These are phyloP conservation scores for Antechinus stuartii DNA, from an alignment of 2,113 vertebrate species.

Conservation along the genomic window DNA sequence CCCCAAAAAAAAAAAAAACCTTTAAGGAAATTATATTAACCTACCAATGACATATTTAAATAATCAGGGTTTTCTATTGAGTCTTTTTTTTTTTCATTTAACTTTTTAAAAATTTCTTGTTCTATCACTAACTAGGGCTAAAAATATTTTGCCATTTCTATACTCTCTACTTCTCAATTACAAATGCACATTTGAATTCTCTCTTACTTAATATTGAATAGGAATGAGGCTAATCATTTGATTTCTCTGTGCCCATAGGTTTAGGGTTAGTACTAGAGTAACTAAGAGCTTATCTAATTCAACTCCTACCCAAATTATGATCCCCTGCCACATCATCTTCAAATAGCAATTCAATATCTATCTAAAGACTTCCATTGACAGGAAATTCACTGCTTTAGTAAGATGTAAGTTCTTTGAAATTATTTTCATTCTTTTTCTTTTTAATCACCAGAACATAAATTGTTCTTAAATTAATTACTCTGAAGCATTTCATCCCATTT, in stretches of 20 bases:
- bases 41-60: not conserved
- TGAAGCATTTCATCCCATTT: not conserved
- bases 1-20: not conserved
- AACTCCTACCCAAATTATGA: no score
- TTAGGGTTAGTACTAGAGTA: no score
- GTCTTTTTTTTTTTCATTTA: not conserved
- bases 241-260: no score
- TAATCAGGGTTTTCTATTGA: not conserved
- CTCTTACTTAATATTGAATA: no score
- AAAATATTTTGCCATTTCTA: not conserved
- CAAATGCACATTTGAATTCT: not conserved
- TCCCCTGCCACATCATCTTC: no score
- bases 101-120: not conserved
- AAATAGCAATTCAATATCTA: no score
- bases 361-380: no score
- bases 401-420: not conserved
- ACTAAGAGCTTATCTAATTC: no score
- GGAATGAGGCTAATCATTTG: no score
- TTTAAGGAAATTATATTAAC: not conserved
- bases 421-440: not conserved
- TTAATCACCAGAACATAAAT: not conserved
- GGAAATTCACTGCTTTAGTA: not conserved
- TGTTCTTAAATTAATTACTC: not conserved
- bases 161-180: not conserved
- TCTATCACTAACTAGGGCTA: not conserved